Percentiles rank a stretch among this genome's conserved stretches.
These are phyloP conservation scores for Psittacara wagleri DNA, from an alignment of 2,113 vertebrate genomes.

Conservation along the genomic window DNA sequence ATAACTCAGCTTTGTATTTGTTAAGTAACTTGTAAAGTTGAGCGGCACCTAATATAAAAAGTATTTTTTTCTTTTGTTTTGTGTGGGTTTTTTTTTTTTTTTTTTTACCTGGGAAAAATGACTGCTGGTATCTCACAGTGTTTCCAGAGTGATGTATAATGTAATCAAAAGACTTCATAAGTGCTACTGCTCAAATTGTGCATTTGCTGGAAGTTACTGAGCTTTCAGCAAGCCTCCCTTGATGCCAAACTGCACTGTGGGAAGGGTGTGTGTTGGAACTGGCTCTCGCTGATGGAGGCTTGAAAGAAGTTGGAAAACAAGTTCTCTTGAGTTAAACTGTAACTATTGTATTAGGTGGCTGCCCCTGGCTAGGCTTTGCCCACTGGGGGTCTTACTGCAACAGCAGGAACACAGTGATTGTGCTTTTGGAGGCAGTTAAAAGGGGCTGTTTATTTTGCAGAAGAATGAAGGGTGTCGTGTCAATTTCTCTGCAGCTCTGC, in stretches of 20 bases:
- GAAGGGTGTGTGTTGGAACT: background rate
- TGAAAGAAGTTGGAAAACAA: background rate
- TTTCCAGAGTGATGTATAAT: background rate
- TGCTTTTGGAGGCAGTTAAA: accelerated
- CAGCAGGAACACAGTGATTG: accelerated
- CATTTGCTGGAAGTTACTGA: background rate
- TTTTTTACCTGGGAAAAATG: background rate
- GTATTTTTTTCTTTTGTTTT: background rate
- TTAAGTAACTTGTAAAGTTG: background rate
- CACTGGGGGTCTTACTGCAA: background rate
- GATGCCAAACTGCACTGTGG: accelerated
- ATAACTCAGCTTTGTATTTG: background rate
- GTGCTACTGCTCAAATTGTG: background rate
- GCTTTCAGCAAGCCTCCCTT: background rate
- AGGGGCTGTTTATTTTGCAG: background rate
- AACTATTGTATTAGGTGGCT: background rate
- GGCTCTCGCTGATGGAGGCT: background rate
- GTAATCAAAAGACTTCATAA: background rate
- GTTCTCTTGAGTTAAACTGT: constrained; percentile 18
- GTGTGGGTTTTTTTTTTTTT: background rate
- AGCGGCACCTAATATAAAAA: background rate
- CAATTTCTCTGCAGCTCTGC: background rate
- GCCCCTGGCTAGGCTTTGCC: background rate
- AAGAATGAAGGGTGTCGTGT: background rate
- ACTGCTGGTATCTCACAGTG: background rate